Base-by-base conservation (phyloP, 2,797 vertebrate genomes). In the Hippopotamyrus pictus region DNA sequence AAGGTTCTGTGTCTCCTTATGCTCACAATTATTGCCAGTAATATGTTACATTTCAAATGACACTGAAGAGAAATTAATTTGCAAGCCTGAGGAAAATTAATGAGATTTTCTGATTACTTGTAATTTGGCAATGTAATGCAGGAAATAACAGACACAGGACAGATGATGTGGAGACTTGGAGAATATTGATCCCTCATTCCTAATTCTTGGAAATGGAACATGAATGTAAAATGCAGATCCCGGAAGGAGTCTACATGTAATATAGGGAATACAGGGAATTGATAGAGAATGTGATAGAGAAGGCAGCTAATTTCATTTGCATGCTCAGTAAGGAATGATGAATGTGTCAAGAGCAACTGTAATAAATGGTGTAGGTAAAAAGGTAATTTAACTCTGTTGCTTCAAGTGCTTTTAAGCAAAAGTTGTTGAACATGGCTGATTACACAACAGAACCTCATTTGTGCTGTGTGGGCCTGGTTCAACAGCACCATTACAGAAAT, bases 361-460 rank as follows among this genome's bases (percentile, higher is more conserved):
- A 59, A 87, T 86, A 57, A 57, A 59, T 87, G 17, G 17, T 57
- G 85, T 3, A 37, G 53, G 29, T 87, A 87, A 29, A 41, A 53
- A 29, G 53, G 53, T 57, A 41, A 29, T 87, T 87, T 87, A 54
- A 29, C 85, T 53, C 53, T 37, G 53, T 37, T 7, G 85, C 85
- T 87, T 87, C 53, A 41, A 87, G 85, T 87, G 85, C 51, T 87
- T 87, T 87, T 87, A 57, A n/a, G 85, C 85, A 87, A 41, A 57
- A 57, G 85, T 57, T 87, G 53, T 87, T 87, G 85, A 87, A 59
- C 53, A 44, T 8, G 53, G 29, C 33, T 87, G 85, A 87, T 87
- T 87, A 87, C 53, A 87, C 85, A 87, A 87, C 85, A 57, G 85
- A 57, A 87, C 53, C 85, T 87, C 85, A 87, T 57, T 57, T 59